These are phyloP conservation scores for Notamacropus eugenii DNA, from an alignment of 2,797 vertebrate species.

Conservation along the genomic window DNA sequence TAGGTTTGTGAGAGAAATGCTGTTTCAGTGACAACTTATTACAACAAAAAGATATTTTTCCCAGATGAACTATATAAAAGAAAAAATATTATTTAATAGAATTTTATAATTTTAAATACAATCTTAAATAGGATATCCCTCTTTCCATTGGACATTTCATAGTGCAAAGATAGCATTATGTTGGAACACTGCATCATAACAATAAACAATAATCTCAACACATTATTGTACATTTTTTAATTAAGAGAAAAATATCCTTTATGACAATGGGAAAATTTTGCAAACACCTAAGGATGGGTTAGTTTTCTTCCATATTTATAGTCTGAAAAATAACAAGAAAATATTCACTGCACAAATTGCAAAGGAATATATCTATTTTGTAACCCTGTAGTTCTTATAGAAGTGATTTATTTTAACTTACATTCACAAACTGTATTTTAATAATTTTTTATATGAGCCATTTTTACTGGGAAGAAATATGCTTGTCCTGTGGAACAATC, in stretches of 20 bases:
- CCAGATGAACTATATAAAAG: conserved; percentile 20
- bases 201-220: background rate
- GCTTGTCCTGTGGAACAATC: background rate
- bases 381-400: background rate
- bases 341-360: background rate
- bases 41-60: conserved; percentile 25
- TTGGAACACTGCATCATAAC: background rate
- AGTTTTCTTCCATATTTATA: background rate
- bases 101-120: conserved; percentile 30
- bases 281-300: background rate
- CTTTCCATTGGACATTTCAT: background rate
- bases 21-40: background rate
- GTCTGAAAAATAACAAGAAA: background rate
- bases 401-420: background rate
- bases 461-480: background rate
- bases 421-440: background rate
- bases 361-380: background rate
- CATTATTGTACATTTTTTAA: background rate
- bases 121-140: conserved; percentile 26
- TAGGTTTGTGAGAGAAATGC: background rate
- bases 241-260: conserved; percentile 43
- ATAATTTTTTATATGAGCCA: background rate
- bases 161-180: background rate
- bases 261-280: conserved; percentile 8
- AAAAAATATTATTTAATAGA: conserved; percentile 33